Evolutionary conservation across 2,888 invertebrate genomes (phyloP).

Genomic region (Xestobium rufovillosum): DNA sequence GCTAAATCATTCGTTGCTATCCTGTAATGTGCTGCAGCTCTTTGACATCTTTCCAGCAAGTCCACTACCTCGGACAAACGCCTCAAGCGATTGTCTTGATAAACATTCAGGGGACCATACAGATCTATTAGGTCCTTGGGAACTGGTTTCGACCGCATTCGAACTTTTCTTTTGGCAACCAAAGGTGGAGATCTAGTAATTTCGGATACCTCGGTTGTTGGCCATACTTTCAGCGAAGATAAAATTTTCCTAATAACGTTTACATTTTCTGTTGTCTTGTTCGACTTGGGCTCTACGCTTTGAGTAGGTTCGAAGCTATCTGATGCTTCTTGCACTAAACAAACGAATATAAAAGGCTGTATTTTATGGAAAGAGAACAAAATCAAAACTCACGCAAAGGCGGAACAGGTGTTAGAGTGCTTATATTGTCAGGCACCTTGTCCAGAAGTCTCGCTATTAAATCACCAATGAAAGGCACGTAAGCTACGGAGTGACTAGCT

Average conservation of each 20-base stretch:
- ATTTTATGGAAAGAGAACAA: no score
- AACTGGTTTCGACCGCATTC: neutral
- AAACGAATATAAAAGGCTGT: no score
- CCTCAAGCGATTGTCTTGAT: conserved; percentile 35
- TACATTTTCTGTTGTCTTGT: neutral
- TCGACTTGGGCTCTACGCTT: neutral
- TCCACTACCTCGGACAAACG: conserved; percentile 35
- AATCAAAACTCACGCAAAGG: no score
- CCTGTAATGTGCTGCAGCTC: conserved; percentile 40
- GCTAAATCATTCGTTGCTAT: conserved; percentile 42
- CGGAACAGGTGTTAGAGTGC: no score
- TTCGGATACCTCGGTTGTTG: conserved; percentile 10
- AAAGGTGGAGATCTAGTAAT: conserved; percentile 2
- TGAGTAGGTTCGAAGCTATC: no score
- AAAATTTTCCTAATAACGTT: conserved; percentile 14
- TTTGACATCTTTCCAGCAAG: conserved; percentile 42
- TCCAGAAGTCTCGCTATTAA: conserved; percentile 41
- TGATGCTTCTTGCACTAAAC: no score
- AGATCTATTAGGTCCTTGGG: conserved; percentile 23
- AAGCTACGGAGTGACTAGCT: conserved; percentile 39
- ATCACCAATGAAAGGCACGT: conserved; percentile 46
- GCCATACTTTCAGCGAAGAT: conserved; percentile 18
- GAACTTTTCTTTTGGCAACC: conserved; percentile 4
- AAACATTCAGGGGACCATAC: conserved; percentile 30
- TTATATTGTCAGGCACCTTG: conserved; percentile 35